These are phyloP conservation scores for Champsocephalus gunnari DNA, from an alignment of 2,797 vertebrate genomes.

Conservation along the genomic window DNA sequence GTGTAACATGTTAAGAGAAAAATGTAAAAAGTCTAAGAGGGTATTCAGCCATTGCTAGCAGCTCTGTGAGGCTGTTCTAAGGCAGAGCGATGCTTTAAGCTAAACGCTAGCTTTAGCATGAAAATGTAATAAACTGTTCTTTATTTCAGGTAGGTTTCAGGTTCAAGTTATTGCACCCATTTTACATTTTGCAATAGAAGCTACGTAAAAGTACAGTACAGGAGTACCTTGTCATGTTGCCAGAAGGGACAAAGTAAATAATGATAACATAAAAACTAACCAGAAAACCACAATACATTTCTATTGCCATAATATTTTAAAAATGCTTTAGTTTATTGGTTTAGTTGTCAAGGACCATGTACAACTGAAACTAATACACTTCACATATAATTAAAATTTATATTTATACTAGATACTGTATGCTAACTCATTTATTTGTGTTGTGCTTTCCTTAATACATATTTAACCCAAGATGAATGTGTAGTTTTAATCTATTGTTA, in stretches of 20 bases:
- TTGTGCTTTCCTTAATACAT: conserved; percentile 12
- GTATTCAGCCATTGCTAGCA: neutral
- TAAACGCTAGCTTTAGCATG: neutral
- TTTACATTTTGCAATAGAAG: neutral
- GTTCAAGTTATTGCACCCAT: neutral
- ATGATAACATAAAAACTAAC: no score
- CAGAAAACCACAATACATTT: no score
- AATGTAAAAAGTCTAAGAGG: neutral
- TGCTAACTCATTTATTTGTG: conserved; percentile 2
- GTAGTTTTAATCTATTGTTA: conserved; percentile 11
- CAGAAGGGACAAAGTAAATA: neutral
- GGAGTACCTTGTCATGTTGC: no score
- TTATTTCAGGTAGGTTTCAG: no score
- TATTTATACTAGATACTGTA: neutral
- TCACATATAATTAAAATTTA: no score
- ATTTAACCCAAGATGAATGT: conserved; percentile 5
- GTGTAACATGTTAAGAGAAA: neutral
- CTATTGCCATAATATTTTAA: neutral
- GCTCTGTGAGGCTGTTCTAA: neutral
- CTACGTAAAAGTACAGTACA: neutral
- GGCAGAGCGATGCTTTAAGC: neutral
- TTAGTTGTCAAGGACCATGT: no score
- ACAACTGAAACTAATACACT: no score
- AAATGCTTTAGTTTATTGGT: no score
- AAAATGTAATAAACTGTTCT: no score